Evolutionary conservation across 2,888 invertebrate species (phyloP), one percentile per base, ranked within the genome.

Genomic region (Galerucella nymphaeae): DNA sequence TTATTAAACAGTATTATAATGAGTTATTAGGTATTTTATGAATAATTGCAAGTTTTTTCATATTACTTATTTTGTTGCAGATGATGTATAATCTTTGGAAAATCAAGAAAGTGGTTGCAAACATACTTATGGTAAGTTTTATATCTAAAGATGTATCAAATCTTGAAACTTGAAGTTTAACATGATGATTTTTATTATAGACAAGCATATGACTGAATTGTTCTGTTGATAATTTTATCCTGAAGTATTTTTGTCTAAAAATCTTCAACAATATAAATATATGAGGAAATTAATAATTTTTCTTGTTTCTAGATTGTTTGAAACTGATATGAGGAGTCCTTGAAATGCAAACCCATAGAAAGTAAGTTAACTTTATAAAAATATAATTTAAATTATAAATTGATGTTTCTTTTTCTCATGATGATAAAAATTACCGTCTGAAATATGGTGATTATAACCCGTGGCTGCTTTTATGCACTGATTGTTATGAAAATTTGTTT

Each of bases 391-490:
- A 45, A 45, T 14, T 45, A 45, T 13, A 13, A 11, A 13, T 14
- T 45, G 13, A 13, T 9, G 2, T 57, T 38, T 14, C 0, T 3
- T 23, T 23, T 45, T 30, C 53, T 8, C 41, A 63, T 78, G 78
- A 78, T 78, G 78, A 78, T 64, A 78, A 71, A 70, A 75, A 78
- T 78, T 78, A 78, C 78, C 78, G 78, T 78, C 78, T 78, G 78
- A 78, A 63, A 48, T 58, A n/a, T 62, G 64, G 50, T 78, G 78
- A 78, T 78, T 76, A 78, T 74, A 74, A 66, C 55, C 58, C 55
- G 67, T 74, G 76, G 78, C 78, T 78, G 78, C 78, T 71, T 76
- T 73, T 66, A 70, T 70, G 41, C n/a, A 59, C 59, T 70, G 70
- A 62, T 55, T 63, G n/a, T 9, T 48, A 41, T 30, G n/a, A 58